Evolutionary conservation across 2,113 vertebrate species (phyloP), one percentile per base, ranked within the genome.

Genomic region (Etia nguti): DNA sequence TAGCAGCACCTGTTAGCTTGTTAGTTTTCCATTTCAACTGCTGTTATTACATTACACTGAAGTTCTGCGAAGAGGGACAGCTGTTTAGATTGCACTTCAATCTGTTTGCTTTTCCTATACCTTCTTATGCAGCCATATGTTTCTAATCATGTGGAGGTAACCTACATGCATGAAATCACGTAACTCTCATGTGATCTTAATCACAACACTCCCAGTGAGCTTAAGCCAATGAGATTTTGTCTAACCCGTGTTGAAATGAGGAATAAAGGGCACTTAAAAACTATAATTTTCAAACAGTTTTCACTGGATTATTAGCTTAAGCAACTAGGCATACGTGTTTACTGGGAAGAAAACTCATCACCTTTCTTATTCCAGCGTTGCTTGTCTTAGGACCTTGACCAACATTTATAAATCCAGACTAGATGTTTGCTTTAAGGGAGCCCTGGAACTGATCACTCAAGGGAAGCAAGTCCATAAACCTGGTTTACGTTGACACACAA

Each of bases 1-100:
- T 62, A 50, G 77, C 90, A 59, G 92, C 94, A 96, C 93, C 96
- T 96, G 95, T 91, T 90, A 88, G 36, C 81, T 90, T 93, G 90
- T 95, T 95, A 48, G 88, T 88, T 94, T 95, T 93, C 94, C 52
- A 94, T 93, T 90, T 89, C 29, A 92, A 54, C 85, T 54, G 82
- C 88, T 92, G 92, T 93, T 89, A 92, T 94, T 95, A 86, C 79
- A 60, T 93, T 91, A 93, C 31, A 43, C 79, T 34, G 56, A 88
- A 55, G 81, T 2, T 57, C 85, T 43, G 38, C 38, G 62, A 31
- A 88, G 84, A 86, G 34, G n/a, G 86, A 84, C 92, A 89, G 88
- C 57, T 92, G 86, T 92, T 93, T 93, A 46, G 86, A 68, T 88
- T 84, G 85, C 8, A 8, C 75, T 82, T 59, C 6, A 10, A 50